Conservation (phyloP, 2,888 invertebrate genomes). For the Acleris holmiana region DNA sequence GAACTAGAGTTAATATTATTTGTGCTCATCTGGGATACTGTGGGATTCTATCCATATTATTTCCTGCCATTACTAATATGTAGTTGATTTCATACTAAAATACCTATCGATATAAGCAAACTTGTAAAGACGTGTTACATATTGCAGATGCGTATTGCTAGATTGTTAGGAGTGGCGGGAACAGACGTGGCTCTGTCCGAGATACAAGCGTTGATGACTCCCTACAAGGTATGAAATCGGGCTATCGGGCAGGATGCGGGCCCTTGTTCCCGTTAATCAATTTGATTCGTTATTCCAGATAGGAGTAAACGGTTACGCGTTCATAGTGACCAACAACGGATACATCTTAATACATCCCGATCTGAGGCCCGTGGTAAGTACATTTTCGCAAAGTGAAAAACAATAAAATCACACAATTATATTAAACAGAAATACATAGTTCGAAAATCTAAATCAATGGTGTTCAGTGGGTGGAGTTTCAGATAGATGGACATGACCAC, state of each 20-base stretch:
- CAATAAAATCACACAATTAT: not conserved
- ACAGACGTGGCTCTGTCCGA: conserved; percentile 97
- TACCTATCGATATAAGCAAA: not conserved
- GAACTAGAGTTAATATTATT: conserved; percentile 41
- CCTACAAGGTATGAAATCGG: conserved; percentile 87
- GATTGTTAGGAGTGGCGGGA: conserved; percentile 97
- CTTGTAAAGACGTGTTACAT: conserved; percentile 13
- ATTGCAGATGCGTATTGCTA: conserved; percentile 93
- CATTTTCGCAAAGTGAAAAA: not conserved
- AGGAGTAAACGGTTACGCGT: conserved; percentile 97
- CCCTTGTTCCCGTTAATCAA: not conserved
- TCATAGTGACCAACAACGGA: conserved; percentile 98
- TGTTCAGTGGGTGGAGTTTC: too few relatives aligned
- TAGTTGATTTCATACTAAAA: conserved; percentile 20
- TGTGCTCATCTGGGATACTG: conserved; percentile 20
- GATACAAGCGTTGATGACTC: conserved; percentile 94
- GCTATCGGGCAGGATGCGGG: too few relatives aligned
- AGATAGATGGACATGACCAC: too few relatives aligned
- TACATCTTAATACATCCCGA: conserved; percentile 98
- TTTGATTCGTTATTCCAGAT: conserved; percentile 82
- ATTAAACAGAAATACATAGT: not conserved
- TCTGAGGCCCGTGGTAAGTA: conserved; percentile 94
- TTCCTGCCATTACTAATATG: conserved; percentile 24
- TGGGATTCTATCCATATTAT: conserved; percentile 15
- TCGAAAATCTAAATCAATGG: too few relatives aligned